A percentile compares a stretch with the other conserved stretches of the same genome.
Evolutionary conservation across 2,888 invertebrate species (phyloP).

Genomic region (Philaethria dido): DNA sequence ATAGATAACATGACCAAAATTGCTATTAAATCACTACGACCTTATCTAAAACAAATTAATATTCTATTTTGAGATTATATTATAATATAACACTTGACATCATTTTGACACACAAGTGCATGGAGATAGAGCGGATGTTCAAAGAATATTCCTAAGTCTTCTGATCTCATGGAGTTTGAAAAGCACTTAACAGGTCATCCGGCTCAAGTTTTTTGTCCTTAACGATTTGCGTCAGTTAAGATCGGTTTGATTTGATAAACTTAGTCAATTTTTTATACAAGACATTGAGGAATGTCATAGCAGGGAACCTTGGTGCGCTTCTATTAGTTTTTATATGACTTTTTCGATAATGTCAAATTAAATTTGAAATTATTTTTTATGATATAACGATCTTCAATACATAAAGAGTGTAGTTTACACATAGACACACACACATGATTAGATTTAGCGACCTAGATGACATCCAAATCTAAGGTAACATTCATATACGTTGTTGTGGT

Average conservation of each 20-base stretch:
- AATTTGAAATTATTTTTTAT: not conserved
- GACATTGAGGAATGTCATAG: too few relatives aligned
- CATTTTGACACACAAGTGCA: slow-evolving; percentile 35
- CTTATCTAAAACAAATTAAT: slow-evolving; percentile 5
- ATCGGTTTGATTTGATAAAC: slow-evolving; percentile 17
- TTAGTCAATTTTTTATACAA: not conserved
- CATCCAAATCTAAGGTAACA: slow-evolving; percentile 35
- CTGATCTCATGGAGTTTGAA: slow-evolving; percentile 50
- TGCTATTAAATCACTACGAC: not conserved
- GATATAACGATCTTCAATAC: slow-evolving; percentile 31
- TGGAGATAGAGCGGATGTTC: slow-evolving; percentile 35
- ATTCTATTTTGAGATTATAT: slow-evolving; percentile 21
- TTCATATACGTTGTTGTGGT: slow-evolving; percentile 26
- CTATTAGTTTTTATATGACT: too few relatives aligned
- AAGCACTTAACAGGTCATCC: slow-evolving; percentile 53
- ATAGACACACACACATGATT: slow-evolving; percentile 10
- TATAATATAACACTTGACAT: slow-evolving; percentile 36
- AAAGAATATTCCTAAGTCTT: slow-evolving; percentile 39
- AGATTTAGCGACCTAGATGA: slow-evolving; percentile 36
- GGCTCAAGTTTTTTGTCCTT: slow-evolving; percentile 49
- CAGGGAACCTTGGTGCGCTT: not conserved
- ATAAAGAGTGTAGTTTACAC: slow-evolving; percentile 6
- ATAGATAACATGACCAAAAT: not conserved
- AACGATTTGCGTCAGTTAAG: slow-evolving; percentile 26
- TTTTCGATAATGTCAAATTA: too few relatives aligned